Evolutionary conservation across 2,113 vertebrate genomes (phyloP), one percentile per base, ranked within the genome.

Genomic region (Rissa tridactyla): DNA sequence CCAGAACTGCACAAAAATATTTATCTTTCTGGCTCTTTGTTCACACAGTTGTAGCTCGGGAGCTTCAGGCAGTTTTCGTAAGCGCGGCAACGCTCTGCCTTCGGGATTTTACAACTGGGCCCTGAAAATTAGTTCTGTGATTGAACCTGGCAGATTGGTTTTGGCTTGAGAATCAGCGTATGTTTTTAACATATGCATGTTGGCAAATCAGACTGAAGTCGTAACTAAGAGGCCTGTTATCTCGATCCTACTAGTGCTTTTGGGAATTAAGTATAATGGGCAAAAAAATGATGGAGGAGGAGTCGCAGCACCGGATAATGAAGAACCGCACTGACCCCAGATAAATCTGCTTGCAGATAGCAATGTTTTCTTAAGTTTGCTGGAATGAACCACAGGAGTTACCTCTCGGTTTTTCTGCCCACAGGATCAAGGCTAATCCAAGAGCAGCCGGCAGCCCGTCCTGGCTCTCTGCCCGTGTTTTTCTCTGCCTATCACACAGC

Each of bases 111-210:
- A 80, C 78, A 88, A 6, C 47, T 34, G 77, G 55, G 76, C 71
- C n/a, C 79, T 88, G 64, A 87, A 76, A 94, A 88, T 40, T 7
- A 80, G 69, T 16, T 29, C 61, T 68, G 12, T 27, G 57, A 80
- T 88, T 94, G 80, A 88, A 65, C 86, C 77, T 97, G 95, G 90
- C 96, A 93, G 55, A 18, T 94, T 78, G 92, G 73, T 2, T 80
- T 94, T 94, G 92, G 90, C 92, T 86, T 6, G 34, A 60, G 75
- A 71, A 68, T 32, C 81, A 71, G 52, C 89, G 30, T 86, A 55
- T 94, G 90, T 69, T 93, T 94, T 82, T 36, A 94, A 71, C 94
- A 94, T 87, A 82, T 42, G 72, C 86, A 49, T 4, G 1, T 75
- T 96, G 92, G 92, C 92, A 94, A 90, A 94, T 90, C 70, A 92